Base-by-base conservation (phyloP, 2,888 invertebrate genomes). In the Piscicola geometra region DNA sequence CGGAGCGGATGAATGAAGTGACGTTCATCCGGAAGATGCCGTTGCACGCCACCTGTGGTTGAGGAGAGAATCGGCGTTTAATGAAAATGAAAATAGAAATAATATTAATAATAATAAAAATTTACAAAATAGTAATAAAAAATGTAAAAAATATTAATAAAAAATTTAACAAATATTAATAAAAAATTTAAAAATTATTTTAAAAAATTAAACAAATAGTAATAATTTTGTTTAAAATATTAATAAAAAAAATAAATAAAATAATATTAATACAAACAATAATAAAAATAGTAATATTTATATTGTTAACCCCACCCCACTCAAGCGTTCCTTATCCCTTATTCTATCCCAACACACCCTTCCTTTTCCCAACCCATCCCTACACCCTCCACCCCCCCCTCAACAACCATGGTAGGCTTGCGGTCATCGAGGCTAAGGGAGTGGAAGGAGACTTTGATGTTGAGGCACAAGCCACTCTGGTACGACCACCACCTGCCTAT, bases 401-500 rank as follows among this genome's bases (percentile, higher is more conserved):
- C n/a, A n/a, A n/a, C n/a, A 79, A 93, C 90, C 74, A 89, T 89
- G 41, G 90, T 86, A 78, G 88, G 88, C 78, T 87, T 81, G 41
- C 88, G 80, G 28, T 80, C 89, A 83, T 90, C 90, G n/a, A 91
- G 88, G 82, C 89, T 88, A 75, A 94, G 88, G 0, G 95, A 94
- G 86, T 90, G 90, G 86, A 97, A 93, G 82, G 90, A 90, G 67
- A 97, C 85, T 56, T 88, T 89, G 67, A 78, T 78, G 35, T 80
- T 76, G n/a, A 80, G 18, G 15, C 75, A 47, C 0, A 78, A 89
- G 66, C 91, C 91, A 36, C 93, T 94, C 75, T 92, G 88, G 87
- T 91, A 93, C 15, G 94, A 92, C 96, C 96, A 97, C 89, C 93
- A 95, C 86, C 95, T 95, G 12, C 94, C 94, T 78, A 97, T 88